Percentiles rank a stretch among this genome's conserved stretches.
Conservation (phyloP, 2,888 invertebrate genomes). For the Zelleria hepariella region DNA sequence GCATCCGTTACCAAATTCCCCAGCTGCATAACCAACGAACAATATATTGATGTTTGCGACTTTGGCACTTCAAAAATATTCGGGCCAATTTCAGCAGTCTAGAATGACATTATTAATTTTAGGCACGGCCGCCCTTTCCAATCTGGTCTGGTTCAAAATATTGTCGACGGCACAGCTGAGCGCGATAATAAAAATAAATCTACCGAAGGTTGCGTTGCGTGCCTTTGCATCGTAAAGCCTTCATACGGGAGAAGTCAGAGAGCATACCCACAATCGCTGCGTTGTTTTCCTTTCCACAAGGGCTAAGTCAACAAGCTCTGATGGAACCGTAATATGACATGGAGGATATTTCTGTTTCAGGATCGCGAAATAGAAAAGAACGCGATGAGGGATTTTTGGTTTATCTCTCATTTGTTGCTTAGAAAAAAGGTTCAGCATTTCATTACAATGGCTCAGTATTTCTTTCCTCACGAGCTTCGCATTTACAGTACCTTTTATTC, state of each 20-base stretch:
- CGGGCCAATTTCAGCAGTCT: constrained; percentile 15
- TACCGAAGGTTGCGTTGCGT: constrained; percentile 25
- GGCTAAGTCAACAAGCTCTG: constrained; percentile 55
- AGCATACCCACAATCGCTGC: constrained; percentile 28
- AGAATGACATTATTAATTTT: constrained; percentile 34
- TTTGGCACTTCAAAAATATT: constrained; percentile 15
- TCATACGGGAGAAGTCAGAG: constrained; percentile 28
- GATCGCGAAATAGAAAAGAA: constrained; percentile 39
- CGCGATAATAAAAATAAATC: constrained; percentile 52
- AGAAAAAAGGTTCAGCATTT: constrained; percentile 28
- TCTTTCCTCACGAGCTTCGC: background rate
- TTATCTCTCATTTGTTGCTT: constrained; percentile 41
- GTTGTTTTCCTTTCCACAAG: constrained; percentile 33
- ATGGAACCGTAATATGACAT: constrained; percentile 54
- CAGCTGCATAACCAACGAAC: constrained; percentile 1
- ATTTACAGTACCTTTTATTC: background rate
- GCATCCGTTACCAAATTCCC: constrained; percentile 33
- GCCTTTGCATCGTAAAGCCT: constrained; percentile 42
- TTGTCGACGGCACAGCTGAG: constrained; percentile 31
- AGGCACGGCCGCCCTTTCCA: constrained; percentile 23
- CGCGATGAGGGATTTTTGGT: constrained; percentile 35
- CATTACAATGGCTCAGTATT: constrained; percentile 14
- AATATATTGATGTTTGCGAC: constrained; percentile 8
- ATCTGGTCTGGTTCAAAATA: constrained; percentile 34
- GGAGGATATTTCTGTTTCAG: constrained; percentile 40